Percentiles rank a stretch among this genome's conserved stretches.
These are phyloP conservation scores for Campylorhamphus procurvoides DNA, from an alignment of 2,113 vertebrate genomes.

Conservation along the genomic window DNA sequence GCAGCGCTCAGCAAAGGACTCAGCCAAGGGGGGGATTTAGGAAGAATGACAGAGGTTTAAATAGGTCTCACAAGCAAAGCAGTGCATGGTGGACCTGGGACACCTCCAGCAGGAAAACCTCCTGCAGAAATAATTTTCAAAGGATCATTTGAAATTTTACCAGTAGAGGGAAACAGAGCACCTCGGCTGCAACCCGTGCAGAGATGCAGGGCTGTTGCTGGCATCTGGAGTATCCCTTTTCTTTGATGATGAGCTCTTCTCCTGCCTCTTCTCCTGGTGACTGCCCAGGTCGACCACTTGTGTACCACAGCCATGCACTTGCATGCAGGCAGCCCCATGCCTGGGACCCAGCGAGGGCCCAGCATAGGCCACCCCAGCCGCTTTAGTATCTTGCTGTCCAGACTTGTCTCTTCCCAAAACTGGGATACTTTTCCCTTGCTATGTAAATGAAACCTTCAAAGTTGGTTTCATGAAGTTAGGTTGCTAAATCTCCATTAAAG, in stretches of 20 bases:
- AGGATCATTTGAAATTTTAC: background rate
- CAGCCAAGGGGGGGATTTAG: background rate
- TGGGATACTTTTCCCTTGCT: background rate
- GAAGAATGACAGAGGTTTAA: background rate
- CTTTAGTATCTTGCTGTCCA: background rate
- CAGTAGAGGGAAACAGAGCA: constrained; percentile 57
- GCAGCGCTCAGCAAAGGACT: background rate
- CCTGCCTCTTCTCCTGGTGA: background rate
- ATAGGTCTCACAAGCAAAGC: background rate
- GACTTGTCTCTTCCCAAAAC: background rate
- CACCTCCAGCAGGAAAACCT: background rate
- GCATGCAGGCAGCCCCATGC: background rate
- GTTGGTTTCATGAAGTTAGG: background rate
- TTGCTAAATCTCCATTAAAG: background rate
- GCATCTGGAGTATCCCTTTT: background rate
- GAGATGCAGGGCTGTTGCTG: background rate
- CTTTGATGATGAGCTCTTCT: background rate
- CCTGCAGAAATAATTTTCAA: background rate
- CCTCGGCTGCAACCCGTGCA: background rate
- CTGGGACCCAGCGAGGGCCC: background rate
- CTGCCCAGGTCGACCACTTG: rapidly evolving
- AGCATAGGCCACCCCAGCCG: rapidly evolving
- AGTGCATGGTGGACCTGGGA: rapidly evolving
- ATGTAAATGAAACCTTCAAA: background rate
- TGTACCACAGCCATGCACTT: rapidly evolving